Evolutionary conservation across 2,888 invertebrate genomes (phyloP), one percentile per base, ranked within the genome.

Genomic region (Cataglyphis livida): DNA sequence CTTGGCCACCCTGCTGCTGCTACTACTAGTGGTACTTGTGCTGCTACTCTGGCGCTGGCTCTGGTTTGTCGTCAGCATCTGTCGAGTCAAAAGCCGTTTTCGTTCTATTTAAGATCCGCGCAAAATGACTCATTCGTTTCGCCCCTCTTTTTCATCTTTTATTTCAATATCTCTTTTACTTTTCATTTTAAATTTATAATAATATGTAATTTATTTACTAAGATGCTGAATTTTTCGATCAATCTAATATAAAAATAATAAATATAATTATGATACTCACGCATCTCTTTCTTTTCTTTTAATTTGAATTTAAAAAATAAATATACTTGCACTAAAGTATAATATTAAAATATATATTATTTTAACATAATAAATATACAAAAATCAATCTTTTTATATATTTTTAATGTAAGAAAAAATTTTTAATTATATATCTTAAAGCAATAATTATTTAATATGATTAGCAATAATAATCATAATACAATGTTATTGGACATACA

Each of bases 41-140:
- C 95, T 96, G 91, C 96, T 96, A 90, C 96, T 93, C 48, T 78
- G 76, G 32, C 66, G 76, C 88, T 94, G 94, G 87, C 93, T 93
- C 93, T 94, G 93, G 89, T 94, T 94, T 90, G 93, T 93, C 89
- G 93, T 94, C 88, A 94, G 93, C 92, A 94, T 93, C 94, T 94
- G 93, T 85, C 83, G 90, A 90, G 89, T 90, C 87, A 90, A 92
- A 90, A 88, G 86, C 85, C 87, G 86, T 85, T 90, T 91, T 89
- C 89, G 88, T 91, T 93, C 92, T 92, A 93, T 92, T 93, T 92
- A 92, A 92, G 90, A 92, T 91, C 85, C 91, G 82, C 81, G 82
- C 78, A 85, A 74, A 82, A 62, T 88, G 88, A 89, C 59, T 88
- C 90, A 86, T 78, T 75, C 75, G 83, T 79, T 81, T 68, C 79